Base-by-base conservation (phyloP, 2,888 invertebrate genomes). In the Leptinotarsa rubiginosa region DNA sequence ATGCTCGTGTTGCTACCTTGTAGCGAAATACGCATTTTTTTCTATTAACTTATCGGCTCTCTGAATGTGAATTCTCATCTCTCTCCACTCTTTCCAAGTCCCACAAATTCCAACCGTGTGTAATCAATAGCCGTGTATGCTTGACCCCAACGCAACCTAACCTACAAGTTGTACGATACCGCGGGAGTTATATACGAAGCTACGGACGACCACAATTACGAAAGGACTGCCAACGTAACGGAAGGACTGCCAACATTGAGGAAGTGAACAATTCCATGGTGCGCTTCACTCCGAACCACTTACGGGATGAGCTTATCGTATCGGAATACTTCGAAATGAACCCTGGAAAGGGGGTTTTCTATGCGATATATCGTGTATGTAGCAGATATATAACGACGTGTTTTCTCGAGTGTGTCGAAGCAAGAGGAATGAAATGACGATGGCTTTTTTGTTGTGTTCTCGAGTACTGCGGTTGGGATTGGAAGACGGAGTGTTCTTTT, bases 241-340 rank as follows among this genome's bases (percentile, higher is more conserved):
- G 69, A 76, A 75, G 73, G 73, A 68, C 69, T 70, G 74, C 77
- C 70, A 76, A 77, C 78, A 76, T 76, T 74, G 74, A 77, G 78
- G 77, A 79, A 79, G 76, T 77, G 75, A 76, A 74, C 78, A 75
- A 79, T 79, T 74, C 76, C 65, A 77, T 74, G 78, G 75, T 75
- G 76, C 70, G 76, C 47, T 74, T 72, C 73, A 75, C 76, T 73
- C 72, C 69, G 75, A 77, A 74, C 77, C 73, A 73, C 74, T 73
- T 74, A 62, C 59, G 72, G 72, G 65, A 69, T 69, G 72, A 69
- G 72, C 72, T 75, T 62, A 75, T 75, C 72, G 69, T 62, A 62
- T 69, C 69, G 69, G 47, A 69, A 56, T 69, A 47, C n/a, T 56
- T 25, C n/a, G 59, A 22, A 59, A 69, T 69, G 56, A 69, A 69